Base-by-base conservation (phyloP, 2,797 vertebrate genomes). In the Halcyon badia region DNA sequence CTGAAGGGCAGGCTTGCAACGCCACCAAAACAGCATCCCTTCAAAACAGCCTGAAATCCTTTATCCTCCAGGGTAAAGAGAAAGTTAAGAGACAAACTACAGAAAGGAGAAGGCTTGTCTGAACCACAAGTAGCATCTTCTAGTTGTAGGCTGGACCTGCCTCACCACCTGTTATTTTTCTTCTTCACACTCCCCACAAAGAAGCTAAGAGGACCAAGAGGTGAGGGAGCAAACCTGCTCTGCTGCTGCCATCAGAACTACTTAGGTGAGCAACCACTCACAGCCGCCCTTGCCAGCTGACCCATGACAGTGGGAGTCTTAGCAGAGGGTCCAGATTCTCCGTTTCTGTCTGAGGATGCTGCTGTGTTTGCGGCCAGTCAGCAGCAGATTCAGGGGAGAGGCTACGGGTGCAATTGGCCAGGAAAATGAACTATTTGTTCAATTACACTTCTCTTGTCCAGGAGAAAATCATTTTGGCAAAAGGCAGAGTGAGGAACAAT, bases 371-470 rank as follows among this genome's bases (percentile, higher is more conserved):
- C 69, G 76, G 58, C 62, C 83, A 90, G 58, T 81, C 66, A 73
- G 85, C 58, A 68, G 87, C 62, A 35, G 54, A 70, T 95, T 87
- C 51, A 62, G 33, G 30, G 66, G 62, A 87, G 57, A 92, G 61
- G 57, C 95, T 48, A 84, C 1, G 2, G 56, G 72, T 87, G 69
- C 56, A 95, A 77, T 37, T 87, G 83, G 80, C 42, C 68, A 54
- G 62, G 77, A 60, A 95, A 95, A 95, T 58, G 71, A 95, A 95
- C 83, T 97, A 62, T 93, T 97, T 95, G 73, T 70, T 94, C 77
- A 77, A 58, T 90, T 94, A 51, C 15, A 93, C 83, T 94, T 81
- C 83, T 71, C 77, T 69, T 30, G 46, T 76, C 83, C 92, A 90
- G 73, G 72, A 1, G 4, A 95, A 51, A 90, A 73, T 44, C 24